These are phyloP conservation scores for Danio choprae DNA, from an alignment of 2,797 vertebrate species.

Conservation along the genomic window DNA sequence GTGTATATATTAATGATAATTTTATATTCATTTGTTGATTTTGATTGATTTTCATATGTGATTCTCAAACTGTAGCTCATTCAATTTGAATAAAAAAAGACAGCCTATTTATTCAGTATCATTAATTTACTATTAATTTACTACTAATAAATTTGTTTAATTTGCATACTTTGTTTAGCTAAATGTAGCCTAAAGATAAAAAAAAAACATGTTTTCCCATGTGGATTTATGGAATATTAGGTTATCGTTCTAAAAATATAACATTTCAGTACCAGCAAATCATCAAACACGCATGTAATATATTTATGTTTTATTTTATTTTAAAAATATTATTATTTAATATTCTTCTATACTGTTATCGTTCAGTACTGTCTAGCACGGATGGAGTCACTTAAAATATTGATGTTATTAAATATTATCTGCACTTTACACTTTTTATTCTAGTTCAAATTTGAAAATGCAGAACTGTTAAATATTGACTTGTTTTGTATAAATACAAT, in stretches of 20 bases:
- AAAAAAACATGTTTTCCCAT: background rate
- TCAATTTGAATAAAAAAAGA: too few species aligned
- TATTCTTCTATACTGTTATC: background rate
- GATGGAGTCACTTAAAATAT: background rate
- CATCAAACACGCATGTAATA: background rate
- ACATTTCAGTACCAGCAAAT: background rate
- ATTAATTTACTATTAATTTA: too few species aligned
- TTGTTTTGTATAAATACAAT: background rate
- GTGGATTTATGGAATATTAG: background rate
- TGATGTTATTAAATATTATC: background rate
- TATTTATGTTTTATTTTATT: background rate
- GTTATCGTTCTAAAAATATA: background rate
- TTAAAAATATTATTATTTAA: slow-evolving; percentile 2
- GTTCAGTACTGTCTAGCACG: background rate
- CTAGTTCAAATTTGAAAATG: background rate
- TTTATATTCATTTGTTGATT: too few species aligned
- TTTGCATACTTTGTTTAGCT: too few species aligned
- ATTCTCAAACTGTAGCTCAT: too few species aligned
- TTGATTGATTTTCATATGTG: too few species aligned
- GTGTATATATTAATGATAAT: too few species aligned
- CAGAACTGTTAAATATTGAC: background rate
- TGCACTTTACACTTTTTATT: background rate
- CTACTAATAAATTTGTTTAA: too few species aligned
- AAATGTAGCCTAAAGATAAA: background rate
- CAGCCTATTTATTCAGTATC: too few species aligned